Evolutionary conservation across 1,140 invertebrate species (phyloP).

Genomic region (Saccostrea echinata): DNA sequence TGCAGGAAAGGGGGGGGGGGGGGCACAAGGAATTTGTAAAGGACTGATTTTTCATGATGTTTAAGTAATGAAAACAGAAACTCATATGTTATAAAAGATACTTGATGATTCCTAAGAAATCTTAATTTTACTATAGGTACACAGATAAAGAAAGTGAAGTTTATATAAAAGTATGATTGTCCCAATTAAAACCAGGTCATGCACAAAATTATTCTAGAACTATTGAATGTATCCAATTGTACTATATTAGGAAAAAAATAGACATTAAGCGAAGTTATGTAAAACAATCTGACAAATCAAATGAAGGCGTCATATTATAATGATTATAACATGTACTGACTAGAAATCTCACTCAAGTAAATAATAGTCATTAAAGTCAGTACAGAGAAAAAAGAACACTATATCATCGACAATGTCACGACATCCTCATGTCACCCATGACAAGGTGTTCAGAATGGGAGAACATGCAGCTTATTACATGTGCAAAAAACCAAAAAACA

Average conservation of each 20-base stretch:
- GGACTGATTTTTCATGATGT: too few relatives aligned
- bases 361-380: conserved; percentile 24
- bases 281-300: neutral
- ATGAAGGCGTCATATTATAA: neutral
- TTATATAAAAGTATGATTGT: neutral
- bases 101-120: too few relatives aligned
- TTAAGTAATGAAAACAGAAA: too few relatives aligned
- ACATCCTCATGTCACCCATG: conserved; percentile 5
- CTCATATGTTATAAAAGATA: too few relatives aligned
- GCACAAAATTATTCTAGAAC: neutral
- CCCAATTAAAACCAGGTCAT: neutral
- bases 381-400: neutral
- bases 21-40: too few relatives aligned
- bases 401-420: neutral
- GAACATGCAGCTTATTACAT: conserved; percentile 2
- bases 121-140: too few relatives aligned
- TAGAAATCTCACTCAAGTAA: conserved; percentile 27
- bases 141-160: neutral
- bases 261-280: neutral
- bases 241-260: neutral
- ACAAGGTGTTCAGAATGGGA: neutral
- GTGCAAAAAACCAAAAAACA: conserved; percentile 1
- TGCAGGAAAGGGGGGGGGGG: too few relatives aligned
- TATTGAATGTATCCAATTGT: neutral
- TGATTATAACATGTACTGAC: conserved; percentile 13